Evolutionary conservation across 2,888 invertebrate species (phyloP), one percentile per base, ranked within the genome.

Genomic region (Epinotia nisella): DNA sequence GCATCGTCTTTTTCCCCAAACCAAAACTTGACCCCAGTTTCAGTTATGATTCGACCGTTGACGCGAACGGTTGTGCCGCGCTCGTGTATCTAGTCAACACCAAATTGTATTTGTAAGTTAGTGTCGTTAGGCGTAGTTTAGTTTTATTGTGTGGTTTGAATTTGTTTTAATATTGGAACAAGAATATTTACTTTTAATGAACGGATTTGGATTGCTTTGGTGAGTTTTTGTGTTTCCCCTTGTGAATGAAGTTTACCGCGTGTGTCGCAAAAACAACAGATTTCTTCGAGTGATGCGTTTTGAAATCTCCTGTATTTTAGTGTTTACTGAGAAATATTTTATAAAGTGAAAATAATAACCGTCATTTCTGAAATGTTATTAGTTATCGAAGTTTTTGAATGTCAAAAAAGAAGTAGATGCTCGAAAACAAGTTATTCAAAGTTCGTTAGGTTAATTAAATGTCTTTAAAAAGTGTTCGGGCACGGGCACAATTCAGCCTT

Each of bases 181-280:
- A 74, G 65, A 67, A 76, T 79, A 80, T 77, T 77, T 77, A 41
- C 58, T 83, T 87, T 92, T 91, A 86, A 93, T 93, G 93, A 91
- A 91, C 88, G 92, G 90, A 92, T 93, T 93, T 89, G 91, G 92
- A 79, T 91, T 92, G 83, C 90, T 92, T 85, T 93, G 93, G 93
- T 93, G 76, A 92, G 93, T 89, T 79, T 77, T 74, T 76, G 75
- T 77, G 65, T 74, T 74, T 58, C 62, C 72, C 61, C 67, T 71
- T 66, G 60, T 75, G 76, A 73, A 53, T 75, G 76, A 73, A 53
- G 71, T 60, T 69, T 70, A 24, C 62, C 11, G 19, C 17, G 76
- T 79, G 77, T 71, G 55, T 15, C 45, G 73, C 7, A n/a, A 62
- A 62, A 49, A 24, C 9, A 60, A 15, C 4, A n/a, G 15, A 21